A percentile compares a stretch with the other conserved stretches of the same genome.
Evolutionary conservation across 2,888 invertebrate genomes (phyloP).

Genomic region (Epinotia demarniana): DNA sequence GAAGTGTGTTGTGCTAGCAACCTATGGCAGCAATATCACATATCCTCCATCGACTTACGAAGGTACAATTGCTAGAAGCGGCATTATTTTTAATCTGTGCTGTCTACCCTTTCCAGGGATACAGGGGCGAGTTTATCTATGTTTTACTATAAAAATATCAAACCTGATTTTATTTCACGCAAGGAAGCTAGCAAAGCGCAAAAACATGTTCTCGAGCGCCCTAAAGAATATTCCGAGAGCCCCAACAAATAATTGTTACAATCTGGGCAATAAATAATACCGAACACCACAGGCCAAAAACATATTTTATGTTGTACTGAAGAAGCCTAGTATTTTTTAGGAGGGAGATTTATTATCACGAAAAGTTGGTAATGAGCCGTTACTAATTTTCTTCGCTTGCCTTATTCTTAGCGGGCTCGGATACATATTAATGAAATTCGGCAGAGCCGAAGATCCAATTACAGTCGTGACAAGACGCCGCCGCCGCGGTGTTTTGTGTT

Average conservation of each 20-base stretch:
- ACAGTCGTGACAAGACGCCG: background rate
- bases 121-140: no score
- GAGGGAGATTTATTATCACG: conserved; percentile 40
- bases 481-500: background rate
- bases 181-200: conserved; percentile 25
- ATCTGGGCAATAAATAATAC: conserved; percentile 40
- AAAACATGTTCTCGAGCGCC: conserved; percentile 15
- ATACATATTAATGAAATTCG: conserved; percentile 20
- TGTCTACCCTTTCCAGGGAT: no score
- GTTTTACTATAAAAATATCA: background rate
- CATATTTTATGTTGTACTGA: conserved; percentile 24
- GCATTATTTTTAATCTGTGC: no score
- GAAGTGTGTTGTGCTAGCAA: no score
- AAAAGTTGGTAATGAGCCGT: conserved; percentile 43
- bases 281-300: conserved; percentile 36
- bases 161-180: background rate
- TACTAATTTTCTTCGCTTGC: conserved; percentile 37
- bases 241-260: conserved; percentile 41
- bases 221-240: conserved; percentile 15
- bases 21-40: no score
- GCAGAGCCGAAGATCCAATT: background rate
- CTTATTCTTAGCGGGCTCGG: conserved; percentile 20
- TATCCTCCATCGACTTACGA: no score
- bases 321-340: conserved; percentile 30
- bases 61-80: no score